These are phyloP conservation scores for Miltochrista miniata DNA, from an alignment of 2,888 invertebrate species.

Conservation along the genomic window DNA sequence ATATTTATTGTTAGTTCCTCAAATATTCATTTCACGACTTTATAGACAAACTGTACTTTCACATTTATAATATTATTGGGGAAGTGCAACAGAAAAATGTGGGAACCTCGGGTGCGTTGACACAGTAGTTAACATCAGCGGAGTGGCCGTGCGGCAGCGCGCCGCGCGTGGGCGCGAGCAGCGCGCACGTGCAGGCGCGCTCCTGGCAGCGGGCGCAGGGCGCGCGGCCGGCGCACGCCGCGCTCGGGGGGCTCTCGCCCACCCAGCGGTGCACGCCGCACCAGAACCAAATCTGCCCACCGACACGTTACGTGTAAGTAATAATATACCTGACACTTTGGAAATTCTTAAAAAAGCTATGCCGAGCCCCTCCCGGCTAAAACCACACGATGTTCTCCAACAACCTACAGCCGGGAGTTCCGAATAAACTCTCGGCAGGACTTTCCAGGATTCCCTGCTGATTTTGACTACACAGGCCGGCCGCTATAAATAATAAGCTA, in stretches of 20 bases:
- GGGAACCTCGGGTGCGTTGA: conserved; percentile 47
- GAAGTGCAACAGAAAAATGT: not conserved
- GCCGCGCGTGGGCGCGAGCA: conserved; percentile 50
- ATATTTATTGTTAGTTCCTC: too few relatives aligned
- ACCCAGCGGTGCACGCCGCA: conserved; percentile 45
- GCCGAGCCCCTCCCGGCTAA: too few relatives aligned
- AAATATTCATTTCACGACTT: too few relatives aligned
- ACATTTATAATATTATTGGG: not conserved
- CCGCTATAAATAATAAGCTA: too few relatives aligned
- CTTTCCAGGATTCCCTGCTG: too few relatives aligned
- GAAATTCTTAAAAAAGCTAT: too few relatives aligned
- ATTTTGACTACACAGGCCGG: too few relatives aligned
- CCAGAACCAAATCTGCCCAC: conserved; percentile 54
- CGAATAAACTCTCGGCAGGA: too few relatives aligned
- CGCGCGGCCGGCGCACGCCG: conserved; percentile 31
- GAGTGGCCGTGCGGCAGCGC: conserved; percentile 26
- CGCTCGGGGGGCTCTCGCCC: conserved; percentile 42
- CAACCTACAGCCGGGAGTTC: too few relatives aligned
- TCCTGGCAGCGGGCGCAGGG: conserved; percentile 47
- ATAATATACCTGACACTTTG: too few relatives aligned
- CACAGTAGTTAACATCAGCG: conserved; percentile 38
- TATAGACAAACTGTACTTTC: not conserved
- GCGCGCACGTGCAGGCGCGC: conserved; percentile 51
- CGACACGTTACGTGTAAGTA: not conserved
- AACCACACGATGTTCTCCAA: too few relatives aligned